Evolutionary conservation across 2,888 invertebrate genomes (phyloP).

Genomic region (Gari tellinella): DNA sequence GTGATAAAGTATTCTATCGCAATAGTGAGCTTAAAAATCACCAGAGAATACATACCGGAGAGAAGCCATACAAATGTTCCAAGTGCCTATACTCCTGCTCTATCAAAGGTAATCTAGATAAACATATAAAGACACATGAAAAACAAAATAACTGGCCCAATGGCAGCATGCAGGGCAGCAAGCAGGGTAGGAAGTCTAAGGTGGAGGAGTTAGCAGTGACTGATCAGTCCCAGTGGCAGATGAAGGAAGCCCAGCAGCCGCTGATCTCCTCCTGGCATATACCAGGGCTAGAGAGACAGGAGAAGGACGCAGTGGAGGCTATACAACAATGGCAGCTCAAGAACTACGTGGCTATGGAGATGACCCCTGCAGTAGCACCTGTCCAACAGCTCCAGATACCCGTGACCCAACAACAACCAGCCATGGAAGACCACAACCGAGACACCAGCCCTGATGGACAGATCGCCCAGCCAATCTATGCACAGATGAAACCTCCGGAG

Average conservation of each 20-base stretch:
- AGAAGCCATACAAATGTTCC: slow-evolving; percentile 49
- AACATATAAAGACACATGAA: slow-evolving; percentile 48
- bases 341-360: slow-evolving; percentile 20
- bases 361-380: neutral
- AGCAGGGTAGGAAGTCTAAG: no score
- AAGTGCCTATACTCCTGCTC: slow-evolving; percentile 46
- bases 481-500: slow-evolving; percentile 18
- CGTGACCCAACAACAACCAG: neutral
- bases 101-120: slow-evolving; percentile 55
- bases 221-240: neutral
- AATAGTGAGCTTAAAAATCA: slow-evolving; percentile 57
- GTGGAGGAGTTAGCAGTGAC: neutral
- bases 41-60: slow-evolving; percentile 53
- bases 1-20: slow-evolving; percentile 55
- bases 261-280: slow-evolving; percentile 16
- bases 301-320: slow-evolving; percentile 39
- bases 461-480: slow-evolving; percentile 5
- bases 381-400: neutral
- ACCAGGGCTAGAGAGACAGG: slow-evolving; percentile 23
- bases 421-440: neutral
- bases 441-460: neutral
- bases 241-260: neutral
- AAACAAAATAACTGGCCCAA: slow-evolving; percentile 9
- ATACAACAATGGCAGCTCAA: slow-evolving; percentile 46
- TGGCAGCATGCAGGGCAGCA: neutral